These are phyloP conservation scores for Trachelipus rathkii DNA, from an alignment of 1,140 invertebrate genomes.

Conservation along the genomic window DNA sequence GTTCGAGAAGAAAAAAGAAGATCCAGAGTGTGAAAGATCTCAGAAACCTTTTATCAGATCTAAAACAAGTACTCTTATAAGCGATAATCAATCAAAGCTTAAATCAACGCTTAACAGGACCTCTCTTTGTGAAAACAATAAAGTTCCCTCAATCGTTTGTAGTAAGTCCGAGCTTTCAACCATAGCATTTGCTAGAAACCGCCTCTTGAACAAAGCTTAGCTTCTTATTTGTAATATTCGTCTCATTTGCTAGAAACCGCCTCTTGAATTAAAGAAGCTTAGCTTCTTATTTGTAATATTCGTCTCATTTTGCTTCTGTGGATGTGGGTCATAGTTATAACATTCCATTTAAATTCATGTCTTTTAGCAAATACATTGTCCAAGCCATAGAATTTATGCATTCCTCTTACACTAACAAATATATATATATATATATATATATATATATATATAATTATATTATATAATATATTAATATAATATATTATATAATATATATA, in stretches of 20 bases:
- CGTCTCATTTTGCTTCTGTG: too few species aligned
- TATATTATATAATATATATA: too few species aligned
- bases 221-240: too few species aligned
- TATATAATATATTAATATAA: too few species aligned
- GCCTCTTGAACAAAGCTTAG: not conserved
- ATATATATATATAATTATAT: too few species aligned
- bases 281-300: not conserved
- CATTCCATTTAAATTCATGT: too few species aligned
- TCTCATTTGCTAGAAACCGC: not conserved
- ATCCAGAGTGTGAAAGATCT: not conserved
- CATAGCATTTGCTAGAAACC: not conserved
- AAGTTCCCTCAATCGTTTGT: not conserved
- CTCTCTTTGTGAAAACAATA: not conserved
- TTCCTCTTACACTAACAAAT: too few species aligned
- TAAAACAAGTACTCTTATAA: conserved; percentile 21
- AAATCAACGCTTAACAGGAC: not conserved
- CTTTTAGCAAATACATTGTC: too few species aligned
- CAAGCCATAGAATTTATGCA: too few species aligned
- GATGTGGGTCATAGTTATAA: too few species aligned
- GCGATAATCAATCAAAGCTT: not conserved
- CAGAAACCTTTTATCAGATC: conserved; percentile 20
- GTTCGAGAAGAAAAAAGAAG: conserved; percentile 25
- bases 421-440: too few species aligned
- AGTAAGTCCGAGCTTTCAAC: conserved; percentile 5
- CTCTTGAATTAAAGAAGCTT: not conserved